These are phyloP conservation scores for Amphipoea oculea DNA, from an alignment of 2,888 invertebrate genomes.

Conservation along the genomic window DNA sequence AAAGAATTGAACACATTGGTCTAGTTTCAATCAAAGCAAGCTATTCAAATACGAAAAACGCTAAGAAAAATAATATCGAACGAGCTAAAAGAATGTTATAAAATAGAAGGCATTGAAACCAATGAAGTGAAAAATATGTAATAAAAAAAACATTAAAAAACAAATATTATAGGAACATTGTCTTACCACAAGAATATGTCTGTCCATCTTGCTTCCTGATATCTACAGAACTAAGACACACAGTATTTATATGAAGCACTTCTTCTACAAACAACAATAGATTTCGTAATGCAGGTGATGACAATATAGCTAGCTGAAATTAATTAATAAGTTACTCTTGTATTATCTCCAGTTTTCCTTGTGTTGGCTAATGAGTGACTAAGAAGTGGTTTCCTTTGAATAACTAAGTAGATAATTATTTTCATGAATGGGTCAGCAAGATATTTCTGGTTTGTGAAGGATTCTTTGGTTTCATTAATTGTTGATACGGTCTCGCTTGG, in stretches of 20 bases:
- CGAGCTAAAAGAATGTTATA: background rate
- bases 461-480: background rate
- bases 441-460: background rate
- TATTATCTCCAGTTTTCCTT: constrained; percentile 45
- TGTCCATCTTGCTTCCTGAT: constrained; percentile 49
- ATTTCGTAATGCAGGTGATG: constrained; percentile 48
- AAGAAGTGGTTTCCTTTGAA: constrained; percentile 2
- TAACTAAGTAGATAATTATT: constrained; percentile 12
- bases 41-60: background rate
- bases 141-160: background rate
- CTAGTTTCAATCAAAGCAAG: constrained; percentile 6
- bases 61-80: background rate
- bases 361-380: constrained; percentile 34
- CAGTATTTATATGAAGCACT: constrained; percentile 46
- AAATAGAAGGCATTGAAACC: background rate
- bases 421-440: background rate
- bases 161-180: background rate
- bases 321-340: constrained; percentile 1
- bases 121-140: background rate
- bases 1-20: background rate
- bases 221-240: constrained; percentile 16
- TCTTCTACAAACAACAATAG: constrained; percentile 55
- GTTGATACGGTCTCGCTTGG: too few relatives aligned
- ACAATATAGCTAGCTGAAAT: constrained; percentile 21
- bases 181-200: constrained; percentile 57